A percentile compares a stretch with the other conserved stretches of the same genome.
phyloP scores from a whole-genome alignment of 2,797 vertebrate species.

The Chaunax sp. region DNA sequence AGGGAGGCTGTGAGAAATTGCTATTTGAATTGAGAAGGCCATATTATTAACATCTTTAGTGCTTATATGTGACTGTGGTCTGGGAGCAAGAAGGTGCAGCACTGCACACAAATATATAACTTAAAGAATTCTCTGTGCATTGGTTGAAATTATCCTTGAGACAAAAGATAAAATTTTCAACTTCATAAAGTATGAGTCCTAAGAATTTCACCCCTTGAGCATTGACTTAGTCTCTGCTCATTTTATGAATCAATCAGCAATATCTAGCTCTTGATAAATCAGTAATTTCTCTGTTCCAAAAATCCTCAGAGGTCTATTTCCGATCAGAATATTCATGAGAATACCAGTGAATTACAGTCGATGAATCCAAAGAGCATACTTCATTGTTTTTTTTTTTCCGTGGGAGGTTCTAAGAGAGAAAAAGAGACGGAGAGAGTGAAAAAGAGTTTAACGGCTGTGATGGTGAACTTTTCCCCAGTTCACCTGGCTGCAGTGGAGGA shows the following conservation, averaged over 20 bases:
- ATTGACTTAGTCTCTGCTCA: slow-evolving; percentile 9
- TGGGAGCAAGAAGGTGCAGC: slow-evolving; percentile 9
- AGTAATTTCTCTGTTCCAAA: slow-evolving; percentile 19
- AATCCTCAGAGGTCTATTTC: slow-evolving; percentile 18
- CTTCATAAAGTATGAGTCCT: slow-evolving; percentile 14
- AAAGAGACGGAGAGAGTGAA: slow-evolving; percentile 24
- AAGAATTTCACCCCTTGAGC: neutral
- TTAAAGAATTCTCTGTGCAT: slow-evolving; percentile 2
- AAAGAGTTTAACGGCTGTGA: slow-evolving; percentile 54
- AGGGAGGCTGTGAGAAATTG: slow-evolving; percentile 72
- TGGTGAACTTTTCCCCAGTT: slow-evolving; percentile 83
- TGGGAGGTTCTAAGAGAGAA: slow-evolving; percentile 52
- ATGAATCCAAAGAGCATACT: slow-evolving; percentile 56
- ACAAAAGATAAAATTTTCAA: slow-evolving; percentile 16
- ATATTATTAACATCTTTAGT: slow-evolving; percentile 41
- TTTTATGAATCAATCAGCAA: slow-evolving; percentile 31
- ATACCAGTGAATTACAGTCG: slow-evolving; percentile 43
- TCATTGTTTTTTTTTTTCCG: slow-evolving; percentile 64
- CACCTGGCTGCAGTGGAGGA: slow-evolving; percentile 76
- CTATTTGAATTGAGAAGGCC: slow-evolving; percentile 57
- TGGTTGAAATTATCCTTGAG: slow-evolving; percentile 7
- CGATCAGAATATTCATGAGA: slow-evolving; percentile 47
- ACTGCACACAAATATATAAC: slow-evolving; percentile 11
- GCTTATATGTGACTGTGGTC: slow-evolving; percentile 45
- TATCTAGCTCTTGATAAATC: slow-evolving; percentile 31